These are phyloP conservation scores for Hippoglossus hippoglossus DNA, from an alignment of 2,797 vertebrate genomes.

Conservation along the genomic window DNA sequence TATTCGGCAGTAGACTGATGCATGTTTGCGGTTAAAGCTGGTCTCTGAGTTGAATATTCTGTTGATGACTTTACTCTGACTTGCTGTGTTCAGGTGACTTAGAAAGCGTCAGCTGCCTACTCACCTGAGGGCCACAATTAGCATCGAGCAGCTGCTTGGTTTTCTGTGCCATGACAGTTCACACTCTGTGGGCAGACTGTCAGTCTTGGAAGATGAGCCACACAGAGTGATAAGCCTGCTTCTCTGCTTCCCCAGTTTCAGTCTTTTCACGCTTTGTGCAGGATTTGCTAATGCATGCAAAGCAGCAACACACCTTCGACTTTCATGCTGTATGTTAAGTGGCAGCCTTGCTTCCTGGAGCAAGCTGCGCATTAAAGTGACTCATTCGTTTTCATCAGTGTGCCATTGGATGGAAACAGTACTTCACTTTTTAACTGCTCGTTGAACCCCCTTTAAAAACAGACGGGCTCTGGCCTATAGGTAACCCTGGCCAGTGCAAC, in stretches of 20 bases:
- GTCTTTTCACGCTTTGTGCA: slow-evolving; percentile 23
- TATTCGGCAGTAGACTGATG: neutral
- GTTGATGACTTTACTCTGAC: slow-evolving; percentile 59
- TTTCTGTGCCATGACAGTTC: slow-evolving; percentile 74
- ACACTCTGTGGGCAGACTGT: slow-evolving; percentile 72
- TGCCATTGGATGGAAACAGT: slow-evolving; percentile 22
- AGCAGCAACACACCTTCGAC: slow-evolving; percentile 22
- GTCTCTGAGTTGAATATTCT: slow-evolving; percentile 6
- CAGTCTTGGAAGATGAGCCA: slow-evolving; percentile 60
- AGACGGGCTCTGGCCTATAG: slow-evolving; percentile 44
- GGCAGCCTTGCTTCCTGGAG: slow-evolving; percentile 16
- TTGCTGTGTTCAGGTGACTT: slow-evolving; percentile 70
- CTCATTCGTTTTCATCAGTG: slow-evolving; percentile 52
- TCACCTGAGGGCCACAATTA: slow-evolving; percentile 84
- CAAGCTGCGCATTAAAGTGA: slow-evolving; percentile 35
- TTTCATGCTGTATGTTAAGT: slow-evolving; percentile 34
- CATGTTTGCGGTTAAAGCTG: neutral
- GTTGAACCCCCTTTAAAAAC: slow-evolving; percentile 59
- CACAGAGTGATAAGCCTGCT: slow-evolving; percentile 45
- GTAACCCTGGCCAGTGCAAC: slow-evolving; percentile 47
- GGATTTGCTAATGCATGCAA: slow-evolving; percentile 33
- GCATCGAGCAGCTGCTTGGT: slow-evolving; percentile 77
- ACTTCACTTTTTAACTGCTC: slow-evolving; percentile 55
- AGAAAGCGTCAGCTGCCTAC: slow-evolving; percentile 74
- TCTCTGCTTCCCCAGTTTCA: slow-evolving; percentile 20